Evolutionary conservation across 2,888 invertebrate genomes (phyloP).

Genomic region (Chrysomela aeneicollis): DNA sequence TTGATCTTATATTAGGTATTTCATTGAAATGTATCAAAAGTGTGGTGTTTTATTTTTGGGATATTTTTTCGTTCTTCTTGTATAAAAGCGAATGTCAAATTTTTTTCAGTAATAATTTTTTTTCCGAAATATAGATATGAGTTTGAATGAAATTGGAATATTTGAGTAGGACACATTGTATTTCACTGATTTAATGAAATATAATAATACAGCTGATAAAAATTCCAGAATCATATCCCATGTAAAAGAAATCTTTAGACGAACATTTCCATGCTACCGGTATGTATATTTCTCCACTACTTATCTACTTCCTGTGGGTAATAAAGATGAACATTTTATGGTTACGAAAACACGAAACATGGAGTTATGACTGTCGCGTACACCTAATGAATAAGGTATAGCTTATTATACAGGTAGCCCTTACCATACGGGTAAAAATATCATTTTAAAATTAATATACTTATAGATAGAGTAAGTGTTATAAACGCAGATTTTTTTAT

Average conservation of each 20-base stretch:
- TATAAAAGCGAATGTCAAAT: no score
- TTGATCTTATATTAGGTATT: no score
- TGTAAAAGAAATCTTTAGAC: neutral
- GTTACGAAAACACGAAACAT: slow-evolving; percentile 35
- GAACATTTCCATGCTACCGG: slow-evolving; percentile 3
- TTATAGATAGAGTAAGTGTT: slow-evolving; percentile 10
- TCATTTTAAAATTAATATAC: slow-evolving; percentile 19
- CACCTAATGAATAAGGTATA: slow-evolving; percentile 38
- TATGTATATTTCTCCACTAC: slow-evolving; percentile 13
- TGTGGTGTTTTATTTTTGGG: no score
- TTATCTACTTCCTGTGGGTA: slow-evolving; percentile 37
- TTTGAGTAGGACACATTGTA: no score
- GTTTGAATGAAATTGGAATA: no score
- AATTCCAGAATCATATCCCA: neutral
- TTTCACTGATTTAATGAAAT: no score
- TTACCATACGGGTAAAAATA: slow-evolving; percentile 26
- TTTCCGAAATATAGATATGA: no score
- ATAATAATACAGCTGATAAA: no score
- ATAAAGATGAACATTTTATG: slow-evolving; percentile 37
- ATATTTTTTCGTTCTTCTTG: no score
- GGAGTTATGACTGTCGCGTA: slow-evolving; percentile 30
- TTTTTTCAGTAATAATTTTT: no score
- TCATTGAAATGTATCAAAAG: no score
- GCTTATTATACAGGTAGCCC: slow-evolving; percentile 30
- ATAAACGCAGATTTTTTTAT: slow-evolving; percentile 6